phyloP scores from a whole-genome alignment of 2,888 invertebrate species.

The Serrognathus titanus region DNA sequence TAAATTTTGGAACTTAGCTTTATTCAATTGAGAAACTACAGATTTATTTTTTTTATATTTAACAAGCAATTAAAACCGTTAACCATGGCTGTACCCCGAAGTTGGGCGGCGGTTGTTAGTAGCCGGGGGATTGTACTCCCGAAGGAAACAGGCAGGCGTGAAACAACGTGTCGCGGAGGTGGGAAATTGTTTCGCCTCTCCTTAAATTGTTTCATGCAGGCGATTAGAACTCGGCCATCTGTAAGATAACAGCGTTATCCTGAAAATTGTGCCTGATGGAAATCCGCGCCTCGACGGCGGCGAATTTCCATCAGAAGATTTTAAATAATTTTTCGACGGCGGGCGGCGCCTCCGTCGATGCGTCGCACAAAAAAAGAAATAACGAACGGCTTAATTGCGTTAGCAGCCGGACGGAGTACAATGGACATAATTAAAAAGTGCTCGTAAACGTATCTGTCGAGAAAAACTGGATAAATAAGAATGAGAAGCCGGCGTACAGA shows the following conservation, averaged over 20 bases:
- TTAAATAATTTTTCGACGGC: too few relatives aligned
- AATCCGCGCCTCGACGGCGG: slow-evolving; percentile 17
- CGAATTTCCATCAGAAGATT: too few relatives aligned
- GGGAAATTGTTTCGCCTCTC: slow-evolving; percentile 48
- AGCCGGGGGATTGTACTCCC: slow-evolving; percentile 30
- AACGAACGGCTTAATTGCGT: too few relatives aligned
- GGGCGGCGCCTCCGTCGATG: too few relatives aligned
- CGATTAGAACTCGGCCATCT: slow-evolving; percentile 49
- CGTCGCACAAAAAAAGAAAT: too few relatives aligned
- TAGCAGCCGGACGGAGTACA: not conserved
- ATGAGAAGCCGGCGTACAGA: slow-evolving; percentile 28
- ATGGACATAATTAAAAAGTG: not conserved
- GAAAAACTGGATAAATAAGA: slow-evolving; percentile 23
- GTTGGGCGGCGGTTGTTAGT: not conserved
- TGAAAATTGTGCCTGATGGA: slow-evolving; percentile 43
- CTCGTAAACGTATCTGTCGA: not conserved
- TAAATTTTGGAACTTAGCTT: too few relatives aligned
- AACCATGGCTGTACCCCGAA: too few relatives aligned
- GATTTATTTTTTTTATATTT: too few relatives aligned
- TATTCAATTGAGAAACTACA: too few relatives aligned
- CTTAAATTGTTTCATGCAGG: slow-evolving; percentile 49
- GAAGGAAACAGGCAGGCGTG: slow-evolving; percentile 41
- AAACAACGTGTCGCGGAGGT: slow-evolving; percentile 44
- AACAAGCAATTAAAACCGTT: too few relatives aligned
- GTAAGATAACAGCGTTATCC: slow-evolving; percentile 47